phyloP scores from a whole-genome alignment of 2,888 invertebrate genomes.

The Agrochola lota region DNA sequence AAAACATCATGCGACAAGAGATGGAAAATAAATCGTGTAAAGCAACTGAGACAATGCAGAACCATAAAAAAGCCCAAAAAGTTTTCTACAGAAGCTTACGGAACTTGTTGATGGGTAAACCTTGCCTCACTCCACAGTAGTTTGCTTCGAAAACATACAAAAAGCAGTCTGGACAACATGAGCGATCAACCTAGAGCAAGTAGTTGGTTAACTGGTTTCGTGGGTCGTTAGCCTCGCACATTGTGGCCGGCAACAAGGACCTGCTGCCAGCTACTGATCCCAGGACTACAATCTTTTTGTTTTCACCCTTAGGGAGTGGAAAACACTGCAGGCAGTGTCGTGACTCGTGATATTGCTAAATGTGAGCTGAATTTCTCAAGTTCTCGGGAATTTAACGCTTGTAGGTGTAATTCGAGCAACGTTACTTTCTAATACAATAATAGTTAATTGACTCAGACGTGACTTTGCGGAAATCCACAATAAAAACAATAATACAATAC shows the following conservation, averaged over 20 bases:
- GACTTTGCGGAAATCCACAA: no score
- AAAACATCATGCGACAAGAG: not conserved
- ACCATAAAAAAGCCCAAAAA: not conserved
- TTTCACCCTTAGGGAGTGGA: conserved; percentile 3
- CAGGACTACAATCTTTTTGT: conserved; percentile 21
- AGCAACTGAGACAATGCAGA: not conserved
- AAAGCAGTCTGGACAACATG: conserved; percentile 51
- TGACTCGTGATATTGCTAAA: conserved; percentile 20
- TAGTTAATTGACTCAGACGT: no score
- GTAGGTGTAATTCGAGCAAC: conserved; percentile 1
- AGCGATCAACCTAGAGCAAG: conserved; percentile 63
- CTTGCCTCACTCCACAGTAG: not conserved
- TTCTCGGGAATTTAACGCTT: conserved; percentile 1
- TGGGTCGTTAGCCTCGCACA: conserved; percentile 73
- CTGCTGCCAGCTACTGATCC: conserved; percentile 34
- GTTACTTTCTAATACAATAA: conserved; percentile 23
- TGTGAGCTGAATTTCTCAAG: conserved; percentile 10
- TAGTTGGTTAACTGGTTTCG: conserved; percentile 72
- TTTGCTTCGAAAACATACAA: conserved; percentile 53
- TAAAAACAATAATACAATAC: not conserved
- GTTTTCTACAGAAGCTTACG: conserved; percentile 7
- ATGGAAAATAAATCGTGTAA: conserved; percentile 10
- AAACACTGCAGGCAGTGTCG: not conserved
- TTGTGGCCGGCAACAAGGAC: conserved; percentile 48
- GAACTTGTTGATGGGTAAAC: conserved; percentile 12